Base-by-base conservation (phyloP, 2,797 vertebrate genomes). In the Nasua narica region DNA sequence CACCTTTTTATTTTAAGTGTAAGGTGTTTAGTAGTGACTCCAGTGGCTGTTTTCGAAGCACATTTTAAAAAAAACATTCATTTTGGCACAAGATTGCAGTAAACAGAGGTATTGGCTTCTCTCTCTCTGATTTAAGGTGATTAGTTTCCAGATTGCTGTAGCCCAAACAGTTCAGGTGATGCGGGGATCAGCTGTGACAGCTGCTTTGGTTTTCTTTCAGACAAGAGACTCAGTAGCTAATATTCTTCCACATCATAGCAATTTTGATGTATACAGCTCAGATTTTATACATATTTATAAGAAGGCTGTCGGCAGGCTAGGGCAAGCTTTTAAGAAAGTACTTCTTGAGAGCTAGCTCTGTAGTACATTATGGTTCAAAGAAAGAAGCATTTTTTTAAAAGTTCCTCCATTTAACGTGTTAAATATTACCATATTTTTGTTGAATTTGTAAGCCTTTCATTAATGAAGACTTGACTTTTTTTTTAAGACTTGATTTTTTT, bases 371-470 rank as follows among this genome's bases (percentile, higher is more conserved):
- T 32, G 23, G 12, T 27, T 87, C 67, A 46, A 58, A 87, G 79
- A 72, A 87, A 58, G 58, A 72, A 85, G 35, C 10, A 32, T 52
- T 52, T 78, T 77, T 62, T 6, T 0, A 8, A 70, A 79, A 54
- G 16, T 3, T 27, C 21, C 46, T n/a, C 32, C 25, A 27, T 90
- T 69, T 54, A 77, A 19, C 48, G 29, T 67, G 87, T 87, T 79
- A 85, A 94, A 35, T 92, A 83, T 74, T 78, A 54, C 23, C 67
- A 3, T 65, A 7, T 27, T 43, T 83, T 90, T 91, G 40, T 89
- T 90, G 52, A 76, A 43, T 81, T 92, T 96, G 23, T 93, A 92
- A 94, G 11, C 54, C 48, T 87, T 25, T 92, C 16, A 74, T 94
- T 82, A 90, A 77, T 90, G 92, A 93, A 91, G 56, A 86, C 43